phyloP scores from a whole-genome alignment of 2,797 vertebrate genomes.

The Galagoides demidoff region DNA sequence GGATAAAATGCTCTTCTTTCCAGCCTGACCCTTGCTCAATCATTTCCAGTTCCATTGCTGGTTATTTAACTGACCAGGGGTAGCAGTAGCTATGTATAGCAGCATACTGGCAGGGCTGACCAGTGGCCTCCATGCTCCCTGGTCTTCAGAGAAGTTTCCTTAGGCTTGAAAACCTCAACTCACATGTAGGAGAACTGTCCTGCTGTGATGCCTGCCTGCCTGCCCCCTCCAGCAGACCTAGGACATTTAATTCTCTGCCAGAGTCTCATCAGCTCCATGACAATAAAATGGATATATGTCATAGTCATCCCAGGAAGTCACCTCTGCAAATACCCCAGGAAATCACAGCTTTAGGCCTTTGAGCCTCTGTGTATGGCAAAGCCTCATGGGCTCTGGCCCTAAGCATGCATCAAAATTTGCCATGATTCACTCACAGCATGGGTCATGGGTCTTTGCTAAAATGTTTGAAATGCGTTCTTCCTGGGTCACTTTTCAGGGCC shows the following conservation, averaged over 20 bases:
- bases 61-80: neutral
- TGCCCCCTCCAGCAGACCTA: neutral
- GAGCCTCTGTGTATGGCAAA: neutral
- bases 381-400: neutral
- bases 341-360: neutral
- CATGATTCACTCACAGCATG: neutral
- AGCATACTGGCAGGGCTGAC: neutral
- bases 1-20: neutral
- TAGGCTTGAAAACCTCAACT: neutral
- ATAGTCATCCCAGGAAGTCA: neutral
- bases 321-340: neutral
- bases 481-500: neutral
- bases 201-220: neutral
- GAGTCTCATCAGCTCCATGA: conserved; percentile 48
- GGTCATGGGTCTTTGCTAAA: neutral
- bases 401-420: neutral
- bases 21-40: neutral
- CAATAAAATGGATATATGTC: conserved; percentile 55
- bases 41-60: neutral
- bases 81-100: rapidly evolving
- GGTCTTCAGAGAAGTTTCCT: neutral
- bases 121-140: neutral
- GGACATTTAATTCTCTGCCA: conserved; percentile 43
- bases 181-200: neutral
- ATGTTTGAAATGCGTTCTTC: neutral